A percentile compares a stretch with the other conserved stretches of the same genome.
These are phyloP conservation scores for Ictidomys tridecemlineatus DNA, from an alignment of 2,113 vertebrate species.

Conservation along the genomic window DNA sequence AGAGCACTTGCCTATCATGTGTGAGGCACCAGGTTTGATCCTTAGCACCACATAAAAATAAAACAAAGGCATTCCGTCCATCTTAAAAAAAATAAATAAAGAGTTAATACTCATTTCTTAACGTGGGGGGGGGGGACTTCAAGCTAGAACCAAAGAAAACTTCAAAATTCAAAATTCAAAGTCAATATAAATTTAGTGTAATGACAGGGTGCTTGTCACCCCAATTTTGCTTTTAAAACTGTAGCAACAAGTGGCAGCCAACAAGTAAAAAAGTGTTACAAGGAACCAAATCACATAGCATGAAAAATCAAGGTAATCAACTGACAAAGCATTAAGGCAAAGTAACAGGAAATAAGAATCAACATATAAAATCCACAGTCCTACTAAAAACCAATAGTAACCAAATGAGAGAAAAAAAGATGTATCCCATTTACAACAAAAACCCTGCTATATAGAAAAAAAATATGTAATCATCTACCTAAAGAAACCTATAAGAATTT, in stretches of 20 bases:
- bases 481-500: conserved; percentile 9
- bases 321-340: neutral
- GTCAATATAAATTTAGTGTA: neutral
- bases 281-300: neutral
- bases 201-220: too few species aligned
- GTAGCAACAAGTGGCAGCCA: neutral
- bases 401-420: neutral
- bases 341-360: neutral
- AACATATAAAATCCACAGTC: neutral
- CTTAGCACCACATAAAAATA: too few species aligned
- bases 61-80: too few species aligned
- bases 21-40: too few species aligned
- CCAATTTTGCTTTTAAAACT: too few species aligned
- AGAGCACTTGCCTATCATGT: too few species aligned
- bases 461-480: neutral
- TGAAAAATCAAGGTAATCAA: neutral
- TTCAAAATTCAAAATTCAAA: conserved; percentile 8
- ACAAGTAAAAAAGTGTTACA: neutral
- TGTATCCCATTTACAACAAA: neutral
- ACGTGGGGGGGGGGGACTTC: too few species aligned
- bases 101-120: neutral
- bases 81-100: too few species aligned
- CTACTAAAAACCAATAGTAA: neutral
- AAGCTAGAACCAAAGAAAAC: neutral
- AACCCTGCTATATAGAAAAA: neutral